Evolutionary conservation across 2,113 vertebrate species (phyloP), one percentile per base, ranked within the genome.

Genomic region (Hemichromis elongatus): DNA sequence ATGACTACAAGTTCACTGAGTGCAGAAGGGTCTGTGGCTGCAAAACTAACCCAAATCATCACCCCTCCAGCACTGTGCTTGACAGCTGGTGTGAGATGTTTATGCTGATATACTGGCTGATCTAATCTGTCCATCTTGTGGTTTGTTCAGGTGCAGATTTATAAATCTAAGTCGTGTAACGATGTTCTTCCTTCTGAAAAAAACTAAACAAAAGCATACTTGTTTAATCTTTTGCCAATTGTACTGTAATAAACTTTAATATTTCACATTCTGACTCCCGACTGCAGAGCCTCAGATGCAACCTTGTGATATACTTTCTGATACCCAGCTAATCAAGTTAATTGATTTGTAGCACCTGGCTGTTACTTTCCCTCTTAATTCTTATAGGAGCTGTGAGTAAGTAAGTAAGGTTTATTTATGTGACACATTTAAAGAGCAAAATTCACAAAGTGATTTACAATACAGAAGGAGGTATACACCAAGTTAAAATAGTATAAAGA

Each of bases 191-290:
- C 57, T 28, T 19, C 57, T 61, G 16, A 30, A 61, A 61, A 61
- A 61, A 61, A 61, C 57, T 33, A 61, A 30, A 33, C 57, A 61
- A 61, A 61, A 33, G 9, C 57, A 61, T 61, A 61, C 57, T 40
- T 21, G 33, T 21, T 66, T 35, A 37, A 13, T 66, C 33, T 37
- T 66, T 0, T 19, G 21, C 61, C 40, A 66, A 14, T 40, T 66
- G 61, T 66, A 40, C 35, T 35, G 18, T 66, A 37, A 21, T 40
- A 21, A 66, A 66, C 61, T 21, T 66, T 40, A 5, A 66, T 37
- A 40, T 66, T 66, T 40, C 21, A 40, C 19, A 40, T 21, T 11
- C 35, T 66, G 13, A 21, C 61, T 66, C 11, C 14, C 33, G 35
- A 37, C 35, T 66, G 19, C 19, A 40, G 33, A 66, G 61, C 14